Evolutionary conservation across 1,140 invertebrate genomes (phyloP).

Genomic region (Euglossa dilemma): DNA sequence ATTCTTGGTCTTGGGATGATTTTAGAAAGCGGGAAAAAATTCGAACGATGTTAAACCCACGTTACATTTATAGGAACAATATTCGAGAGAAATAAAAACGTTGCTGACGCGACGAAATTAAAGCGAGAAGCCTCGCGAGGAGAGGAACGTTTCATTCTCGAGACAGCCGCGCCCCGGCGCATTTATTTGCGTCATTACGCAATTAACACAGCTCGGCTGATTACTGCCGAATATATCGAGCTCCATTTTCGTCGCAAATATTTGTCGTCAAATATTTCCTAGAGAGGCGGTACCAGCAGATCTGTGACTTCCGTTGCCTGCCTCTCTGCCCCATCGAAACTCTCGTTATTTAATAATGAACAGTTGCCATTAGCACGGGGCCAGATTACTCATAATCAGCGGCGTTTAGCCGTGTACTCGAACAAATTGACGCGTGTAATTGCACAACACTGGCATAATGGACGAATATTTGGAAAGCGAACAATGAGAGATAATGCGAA

Average conservation of each 20-base stretch:
- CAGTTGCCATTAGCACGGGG: slow-evolving; percentile 41
- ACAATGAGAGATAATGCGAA: background rate
- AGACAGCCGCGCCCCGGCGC: slow-evolving; percentile 11
- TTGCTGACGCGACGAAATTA: background rate
- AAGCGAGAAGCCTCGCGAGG: background rate
- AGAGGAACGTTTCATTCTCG: background rate
- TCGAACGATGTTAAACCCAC: too few species aligned
- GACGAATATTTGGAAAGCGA: background rate
- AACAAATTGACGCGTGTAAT: slow-evolving; percentile 29
- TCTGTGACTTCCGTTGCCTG: background rate
- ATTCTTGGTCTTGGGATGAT: too few species aligned
- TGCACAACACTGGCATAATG: background rate
- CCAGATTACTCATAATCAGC: slow-evolving; percentile 50
- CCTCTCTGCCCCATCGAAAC: background rate
- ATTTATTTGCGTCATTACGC: slow-evolving; percentile 34
- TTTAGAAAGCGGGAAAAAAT: too few species aligned
- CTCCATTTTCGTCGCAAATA: slow-evolving; percentile 40
- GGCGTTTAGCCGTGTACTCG: slow-evolving; percentile 5
- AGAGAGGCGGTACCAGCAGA: slow-evolving; percentile 4
- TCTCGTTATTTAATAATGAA: slow-evolving; percentile 45
- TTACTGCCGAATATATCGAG: slow-evolving; percentile 24
- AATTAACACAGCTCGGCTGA: slow-evolving; percentile 35
- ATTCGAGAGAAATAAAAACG: background rate
- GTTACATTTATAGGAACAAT: background rate
- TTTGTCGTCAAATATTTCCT: slow-evolving; percentile 51